These are phyloP conservation scores for Phoxinus dragarum DNA, from an alignment of 2,797 vertebrate genomes.

Conservation along the genomic window DNA sequence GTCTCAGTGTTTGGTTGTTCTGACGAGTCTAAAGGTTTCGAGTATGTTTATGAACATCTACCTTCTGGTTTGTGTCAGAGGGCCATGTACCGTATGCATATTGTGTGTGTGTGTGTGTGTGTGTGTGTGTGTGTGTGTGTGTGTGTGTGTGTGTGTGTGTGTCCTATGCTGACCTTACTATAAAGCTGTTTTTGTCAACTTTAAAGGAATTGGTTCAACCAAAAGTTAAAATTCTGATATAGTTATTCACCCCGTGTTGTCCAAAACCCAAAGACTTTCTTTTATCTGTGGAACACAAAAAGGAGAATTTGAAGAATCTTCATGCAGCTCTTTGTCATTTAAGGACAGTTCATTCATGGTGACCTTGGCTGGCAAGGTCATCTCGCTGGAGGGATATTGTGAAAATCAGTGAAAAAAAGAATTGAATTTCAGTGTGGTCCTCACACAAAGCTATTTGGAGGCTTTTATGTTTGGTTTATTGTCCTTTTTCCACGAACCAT, in stretches of 20 bases:
- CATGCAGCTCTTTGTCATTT: not conserved
- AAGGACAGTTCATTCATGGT: not conserved
- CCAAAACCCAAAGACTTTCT: not conserved
- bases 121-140: not conserved
- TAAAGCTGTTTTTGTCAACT: not conserved
- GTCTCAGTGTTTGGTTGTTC: not conserved
- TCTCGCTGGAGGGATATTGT: not conserved
- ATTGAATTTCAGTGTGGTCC: not conserved
- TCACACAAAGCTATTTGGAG: not conserved
- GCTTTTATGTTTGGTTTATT: too few species aligned
- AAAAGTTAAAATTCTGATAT: not conserved
- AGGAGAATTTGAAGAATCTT: not conserved
- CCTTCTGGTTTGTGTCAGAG: not conserved
- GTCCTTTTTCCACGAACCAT: not conserved
- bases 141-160: too few species aligned
- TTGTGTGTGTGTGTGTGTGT: too few species aligned
- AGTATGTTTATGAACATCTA: not conserved
- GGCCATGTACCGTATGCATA: too few species aligned
- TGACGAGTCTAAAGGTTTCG: not conserved
- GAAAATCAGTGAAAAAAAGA: not conserved
- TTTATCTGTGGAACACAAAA: not conserved
- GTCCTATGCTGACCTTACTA: not conserved
- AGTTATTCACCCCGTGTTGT: not conserved
- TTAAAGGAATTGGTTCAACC: not conserved
- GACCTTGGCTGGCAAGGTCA: not conserved